A percentile compares a stretch with the other conserved stretches of the same genome.
These are phyloP conservation scores for Peribatodes rhomboidaria DNA, from an alignment of 2,888 invertebrate genomes.

Conservation along the genomic window DNA sequence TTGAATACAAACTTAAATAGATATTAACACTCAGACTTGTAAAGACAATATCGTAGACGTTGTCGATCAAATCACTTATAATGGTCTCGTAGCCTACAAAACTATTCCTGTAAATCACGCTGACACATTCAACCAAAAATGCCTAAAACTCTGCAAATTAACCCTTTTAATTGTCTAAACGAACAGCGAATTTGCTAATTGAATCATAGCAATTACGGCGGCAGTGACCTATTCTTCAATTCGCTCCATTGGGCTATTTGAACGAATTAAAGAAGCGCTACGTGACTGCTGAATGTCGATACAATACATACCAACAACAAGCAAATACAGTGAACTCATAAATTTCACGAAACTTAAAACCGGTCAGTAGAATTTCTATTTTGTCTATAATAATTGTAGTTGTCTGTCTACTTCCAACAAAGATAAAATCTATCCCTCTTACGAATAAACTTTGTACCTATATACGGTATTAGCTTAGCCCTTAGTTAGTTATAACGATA, in stretches of 20 bases:
- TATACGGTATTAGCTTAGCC: too few relatives aligned
- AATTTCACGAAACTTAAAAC: background rate
- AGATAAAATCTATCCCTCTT: too few relatives aligned
- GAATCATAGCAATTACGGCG: constrained; percentile 56
- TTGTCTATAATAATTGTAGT: too few relatives aligned
- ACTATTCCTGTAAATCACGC: constrained; percentile 9
- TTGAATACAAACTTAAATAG: too few relatives aligned
- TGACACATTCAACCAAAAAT: constrained; percentile 2
- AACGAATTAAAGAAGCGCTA: constrained; percentile 40
- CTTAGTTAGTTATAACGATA: too few relatives aligned
- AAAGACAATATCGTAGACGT: too few relatives aligned
- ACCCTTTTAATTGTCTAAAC: constrained; percentile 21
- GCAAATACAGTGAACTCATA: background rate
- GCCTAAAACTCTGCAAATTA: constrained; percentile 10
- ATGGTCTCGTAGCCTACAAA: background rate
- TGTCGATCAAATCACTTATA: too few relatives aligned
- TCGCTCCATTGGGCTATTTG: constrained; percentile 59
- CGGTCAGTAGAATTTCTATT: too few relatives aligned
- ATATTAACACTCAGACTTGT: too few relatives aligned
- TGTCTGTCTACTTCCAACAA: too few relatives aligned
- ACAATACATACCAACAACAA: background rate
- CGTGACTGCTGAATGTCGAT: constrained; percentile 30
- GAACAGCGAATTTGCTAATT: constrained; percentile 56
- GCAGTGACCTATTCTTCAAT: constrained; percentile 60
- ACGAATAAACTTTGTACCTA: too few relatives aligned